These are phyloP conservation scores for Zaprionus kolodkinae DNA, from an alignment of 1,140 invertebrate species.

Conservation along the genomic window DNA sequence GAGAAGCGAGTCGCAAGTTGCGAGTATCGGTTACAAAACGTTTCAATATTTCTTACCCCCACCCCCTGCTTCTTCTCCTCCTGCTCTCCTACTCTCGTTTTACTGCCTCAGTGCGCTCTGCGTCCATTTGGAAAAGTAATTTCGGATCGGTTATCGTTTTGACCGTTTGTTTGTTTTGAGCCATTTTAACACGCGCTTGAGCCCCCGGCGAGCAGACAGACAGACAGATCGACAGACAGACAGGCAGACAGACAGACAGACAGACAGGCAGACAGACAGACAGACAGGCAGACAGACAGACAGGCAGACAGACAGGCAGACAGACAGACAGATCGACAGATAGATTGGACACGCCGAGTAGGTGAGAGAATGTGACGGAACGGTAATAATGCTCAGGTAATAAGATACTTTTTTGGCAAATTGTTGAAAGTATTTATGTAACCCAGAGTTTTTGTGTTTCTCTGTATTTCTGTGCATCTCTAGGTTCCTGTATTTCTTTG, in stretches of 20 bases:
- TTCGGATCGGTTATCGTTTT: slow-evolving; percentile 66
- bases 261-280: not conserved
- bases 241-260: slow-evolving; percentile 17
- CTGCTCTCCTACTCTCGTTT: not conserved
- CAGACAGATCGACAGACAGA: slow-evolving; percentile 2
- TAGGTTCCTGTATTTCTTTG: not conserved
- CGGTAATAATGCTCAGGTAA: slow-evolving; percentile 54
- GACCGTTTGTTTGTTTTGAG: slow-evolving; percentile 69
- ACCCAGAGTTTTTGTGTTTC: not conserved
- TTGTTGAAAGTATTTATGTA: slow-evolving; percentile 47
- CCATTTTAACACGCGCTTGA: slow-evolving; percentile 71
- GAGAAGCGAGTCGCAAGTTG: slow-evolving; percentile 48
- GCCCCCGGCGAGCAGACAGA: slow-evolving; percentile 45
- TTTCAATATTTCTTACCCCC: slow-evolving; percentile 65
- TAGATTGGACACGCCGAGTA: slow-evolving; percentile 4
- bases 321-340: not conserved
- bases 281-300: not conserved
- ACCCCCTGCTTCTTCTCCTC: not conserved
- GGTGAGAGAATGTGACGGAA: slow-evolving; percentile 11
- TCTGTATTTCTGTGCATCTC: slow-evolving; percentile 5
- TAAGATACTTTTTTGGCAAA: slow-evolving; percentile 68
- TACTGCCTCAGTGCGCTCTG: slow-evolving; percentile 65
- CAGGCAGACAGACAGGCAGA: slow-evolving; percentile 6
- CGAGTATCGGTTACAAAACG: slow-evolving; percentile 75
- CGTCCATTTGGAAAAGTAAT: slow-evolving; percentile 53